Percentiles rank a stretch among this genome's conserved stretches.
phyloP scores from a whole-genome alignment of 1,140 invertebrate species.

The Pentalonia nigronervosa region DNA sequence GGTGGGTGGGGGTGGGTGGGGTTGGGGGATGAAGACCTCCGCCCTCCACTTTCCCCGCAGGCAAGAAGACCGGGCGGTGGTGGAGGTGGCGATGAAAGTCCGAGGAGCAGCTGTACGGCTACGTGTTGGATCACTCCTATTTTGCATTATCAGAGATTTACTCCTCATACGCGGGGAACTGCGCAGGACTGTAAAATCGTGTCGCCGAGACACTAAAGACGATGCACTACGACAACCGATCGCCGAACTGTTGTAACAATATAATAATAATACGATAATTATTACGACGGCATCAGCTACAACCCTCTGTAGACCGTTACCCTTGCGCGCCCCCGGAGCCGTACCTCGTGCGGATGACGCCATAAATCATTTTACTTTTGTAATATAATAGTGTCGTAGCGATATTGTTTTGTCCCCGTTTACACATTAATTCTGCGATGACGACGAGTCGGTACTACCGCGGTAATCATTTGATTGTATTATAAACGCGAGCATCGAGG shows the following conservation, averaged over 20 bases:
- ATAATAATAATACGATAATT: neutral
- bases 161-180: neutral
- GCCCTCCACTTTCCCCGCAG: too few species aligned
- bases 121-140: too few species aligned
- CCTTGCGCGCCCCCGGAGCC: too few species aligned
- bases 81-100: neutral
- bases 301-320: neutral
- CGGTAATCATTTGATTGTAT: neutral
- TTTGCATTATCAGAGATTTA: neutral
- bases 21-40: neutral
- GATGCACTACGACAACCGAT: neutral
- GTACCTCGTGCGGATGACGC: neutral
- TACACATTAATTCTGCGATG: neutral
- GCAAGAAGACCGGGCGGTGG: too few species aligned
- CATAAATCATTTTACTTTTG: conserved; percentile 13
- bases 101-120: neutral
- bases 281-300: neutral
- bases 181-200: neutral
- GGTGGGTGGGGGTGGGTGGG: too few species aligned
- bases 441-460: neutral
- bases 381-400: neutral
- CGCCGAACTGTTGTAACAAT: neutral
- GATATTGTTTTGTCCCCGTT: neutral
- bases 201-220: neutral
- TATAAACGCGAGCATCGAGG: neutral